Evolutionary conservation across 92 coral and sea anemone genomes (phyloP).

Genomic region (Hydrozoanthus gracilis): DNA sequence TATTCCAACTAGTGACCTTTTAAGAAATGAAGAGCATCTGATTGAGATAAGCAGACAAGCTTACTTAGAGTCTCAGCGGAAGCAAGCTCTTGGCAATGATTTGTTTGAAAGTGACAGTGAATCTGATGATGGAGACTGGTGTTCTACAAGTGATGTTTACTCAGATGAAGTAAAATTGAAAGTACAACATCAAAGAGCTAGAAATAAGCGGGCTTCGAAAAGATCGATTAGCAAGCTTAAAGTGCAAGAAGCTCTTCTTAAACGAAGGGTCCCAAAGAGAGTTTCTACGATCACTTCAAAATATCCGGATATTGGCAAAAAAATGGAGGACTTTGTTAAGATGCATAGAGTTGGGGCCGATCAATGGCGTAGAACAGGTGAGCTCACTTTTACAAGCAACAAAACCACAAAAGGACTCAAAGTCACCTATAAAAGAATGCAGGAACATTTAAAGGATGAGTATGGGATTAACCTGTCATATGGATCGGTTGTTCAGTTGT

Average conservation of each 20-base stretch:
- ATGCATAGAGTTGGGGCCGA: conserved; percentile 59
- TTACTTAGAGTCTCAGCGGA: conserved; percentile 25
- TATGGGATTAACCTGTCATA: conserved; percentile 39
- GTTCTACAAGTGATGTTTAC: conserved; percentile 43
- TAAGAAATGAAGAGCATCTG: background rate
- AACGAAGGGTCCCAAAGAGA: conserved; percentile 54
- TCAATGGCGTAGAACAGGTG: conserved; percentile 65
- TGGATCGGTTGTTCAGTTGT: conserved; percentile 48
- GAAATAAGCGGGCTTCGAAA: conserved; percentile 50
- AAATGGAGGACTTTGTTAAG: conserved; percentile 57
- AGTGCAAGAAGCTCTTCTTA: conserved; percentile 51
- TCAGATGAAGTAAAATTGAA: conserved; percentile 57
- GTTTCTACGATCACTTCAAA: conserved; percentile 49
- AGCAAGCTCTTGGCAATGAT: background rate
- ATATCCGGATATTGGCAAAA: conserved; percentile 56
- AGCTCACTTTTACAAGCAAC: conserved; percentile 58
- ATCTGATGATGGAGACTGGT: conserved; percentile 49
- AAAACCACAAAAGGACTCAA: conserved; percentile 47
- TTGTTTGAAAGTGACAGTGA: conserved; percentile 58
- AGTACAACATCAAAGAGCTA: conserved; percentile 53
- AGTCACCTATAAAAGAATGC: conserved; percentile 39
- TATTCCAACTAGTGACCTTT: too few species aligned
- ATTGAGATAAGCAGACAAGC: conserved; percentile 54
- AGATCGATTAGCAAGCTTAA: conserved; percentile 47
- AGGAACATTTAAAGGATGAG: conserved; percentile 25